Conservation (phyloP, 2,888 invertebrate genomes). For the Stictocephala bisonia region DNA sequence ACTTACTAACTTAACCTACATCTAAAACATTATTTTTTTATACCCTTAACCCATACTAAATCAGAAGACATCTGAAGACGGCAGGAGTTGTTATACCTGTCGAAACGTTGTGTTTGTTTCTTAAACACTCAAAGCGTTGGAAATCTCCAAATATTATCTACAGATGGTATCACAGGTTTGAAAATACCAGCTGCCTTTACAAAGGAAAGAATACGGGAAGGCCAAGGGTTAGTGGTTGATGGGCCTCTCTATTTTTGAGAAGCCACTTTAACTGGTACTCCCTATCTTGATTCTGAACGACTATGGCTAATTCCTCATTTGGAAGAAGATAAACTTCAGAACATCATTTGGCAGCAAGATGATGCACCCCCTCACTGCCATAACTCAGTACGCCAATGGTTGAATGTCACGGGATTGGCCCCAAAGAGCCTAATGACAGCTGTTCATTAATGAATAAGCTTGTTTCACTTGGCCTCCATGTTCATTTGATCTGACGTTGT, state of each 20-base stretch:
- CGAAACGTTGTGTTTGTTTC: too few relatives aligned
- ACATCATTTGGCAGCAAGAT: constrained; percentile 21
- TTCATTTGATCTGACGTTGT: not conserved
- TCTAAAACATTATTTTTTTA: too few relatives aligned
- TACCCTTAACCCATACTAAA: too few relatives aligned
- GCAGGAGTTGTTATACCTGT: too few relatives aligned
- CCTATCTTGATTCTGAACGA: not conserved
- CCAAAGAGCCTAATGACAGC: constrained; percentile 9
- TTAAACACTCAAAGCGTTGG: too few relatives aligned
- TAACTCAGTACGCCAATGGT: constrained; percentile 1
- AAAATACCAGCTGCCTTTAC: constrained; percentile 26
- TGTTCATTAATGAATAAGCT: too few relatives aligned
- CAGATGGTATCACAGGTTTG: constrained; percentile 29
- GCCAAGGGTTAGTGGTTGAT: constrained; percentile 11
- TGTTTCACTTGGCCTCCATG: not conserved
- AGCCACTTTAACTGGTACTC: not conserved
- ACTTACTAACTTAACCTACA: too few relatives aligned
- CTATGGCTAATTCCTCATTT: constrained; percentile 20
- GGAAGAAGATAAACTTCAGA: not conserved
- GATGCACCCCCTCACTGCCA: constrained; percentile 22
- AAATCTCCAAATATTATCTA: too few relatives aligned
- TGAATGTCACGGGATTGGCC: not conserved
- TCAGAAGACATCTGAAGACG: too few relatives aligned
- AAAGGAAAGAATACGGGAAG: constrained; percentile 24
- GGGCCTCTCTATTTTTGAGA: constrained; percentile 16